Conservation (phyloP, 2,888 invertebrate genomes). For the Temnothorax rugatulus region DNA sequence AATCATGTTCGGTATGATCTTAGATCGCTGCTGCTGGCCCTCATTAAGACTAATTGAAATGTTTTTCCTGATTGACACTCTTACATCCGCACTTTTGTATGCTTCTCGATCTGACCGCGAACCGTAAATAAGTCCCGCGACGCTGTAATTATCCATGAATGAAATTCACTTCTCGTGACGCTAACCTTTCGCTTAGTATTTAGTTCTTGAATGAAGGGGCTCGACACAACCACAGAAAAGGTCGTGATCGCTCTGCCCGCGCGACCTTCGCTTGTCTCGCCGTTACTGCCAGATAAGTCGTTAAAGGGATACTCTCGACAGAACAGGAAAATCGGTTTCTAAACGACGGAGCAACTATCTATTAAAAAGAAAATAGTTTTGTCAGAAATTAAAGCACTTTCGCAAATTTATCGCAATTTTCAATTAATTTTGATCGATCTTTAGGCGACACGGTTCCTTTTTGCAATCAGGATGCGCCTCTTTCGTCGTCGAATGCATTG, state of each 20-base stretch:
- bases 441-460: slow-evolving; percentile 11
- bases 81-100: slow-evolving; percentile 40
- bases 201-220: slow-evolving; percentile 70
- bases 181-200: slow-evolving; percentile 73
- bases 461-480: slow-evolving; percentile 13
- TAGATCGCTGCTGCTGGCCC: slow-evolving; percentile 22
- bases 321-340: background rate
- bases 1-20: slow-evolving; percentile 70
- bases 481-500: background rate
- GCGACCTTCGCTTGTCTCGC: slow-evolving; percentile 66
- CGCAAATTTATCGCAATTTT: background rate
- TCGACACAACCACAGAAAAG: slow-evolving; percentile 63
- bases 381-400: background rate
- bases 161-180: slow-evolving; percentile 61
- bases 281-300: slow-evolving; percentile 35
- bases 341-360: background rate
- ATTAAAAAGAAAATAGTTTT: background rate
- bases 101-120: slow-evolving; percentile 19
- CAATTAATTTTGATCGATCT: background rate
- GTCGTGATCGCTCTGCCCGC: slow-evolving; percentile 62
- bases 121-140: slow-evolving; percentile 15
- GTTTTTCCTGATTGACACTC: slow-evolving; percentile 32
- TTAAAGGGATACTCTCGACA: slow-evolving; percentile 5
- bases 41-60: slow-evolving; percentile 37
- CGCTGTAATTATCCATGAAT: slow-evolving; percentile 66